A percentile compares a stretch with the other conserved stretches of the same genome.
These are phyloP conservation scores for Gymnodraco acuticeps DNA, from an alignment of 2,797 vertebrate species.

Conservation along the genomic window DNA sequence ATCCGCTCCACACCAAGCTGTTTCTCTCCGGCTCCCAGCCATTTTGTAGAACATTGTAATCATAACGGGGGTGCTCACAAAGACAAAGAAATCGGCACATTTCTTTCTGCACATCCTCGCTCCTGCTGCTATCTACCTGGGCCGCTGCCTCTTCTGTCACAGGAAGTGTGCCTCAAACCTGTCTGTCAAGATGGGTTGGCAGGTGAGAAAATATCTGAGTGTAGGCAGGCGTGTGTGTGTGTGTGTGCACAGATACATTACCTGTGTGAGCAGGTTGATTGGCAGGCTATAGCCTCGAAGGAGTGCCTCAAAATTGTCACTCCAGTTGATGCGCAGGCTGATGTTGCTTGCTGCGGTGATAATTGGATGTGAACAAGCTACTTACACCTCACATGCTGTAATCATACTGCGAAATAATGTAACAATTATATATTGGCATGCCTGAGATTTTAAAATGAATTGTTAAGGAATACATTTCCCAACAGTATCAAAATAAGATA, in stretches of 20 bases:
- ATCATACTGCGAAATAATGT: neutral
- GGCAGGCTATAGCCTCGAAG: slow-evolving; percentile 50
- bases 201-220: slow-evolving; percentile 20
- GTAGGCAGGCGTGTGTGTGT: slow-evolving; percentile 1
- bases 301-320: slow-evolving; percentile 43
- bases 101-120: slow-evolving; percentile 24
- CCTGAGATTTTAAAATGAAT: neutral
- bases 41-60: slow-evolving; percentile 59
- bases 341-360: slow-evolving; percentile 3
- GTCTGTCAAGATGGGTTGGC: slow-evolving; percentile 65
- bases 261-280: slow-evolving; percentile 52
- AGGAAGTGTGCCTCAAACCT: slow-evolving; percentile 51
- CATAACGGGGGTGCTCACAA: slow-evolving; percentile 17
- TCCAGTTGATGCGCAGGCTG: slow-evolving; percentile 22
- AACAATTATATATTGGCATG: neutral
- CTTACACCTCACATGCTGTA: neutral
- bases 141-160: slow-evolving; percentile 44
- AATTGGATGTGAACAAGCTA: neutral
- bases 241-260: slow-evolving; percentile 4
- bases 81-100: slow-evolving; percentile 35
- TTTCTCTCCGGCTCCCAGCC: slow-evolving; percentile 27
- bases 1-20: slow-evolving; percentile 7
- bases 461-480: neutral
- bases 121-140: slow-evolving; percentile 29
- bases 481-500: neutral